Base-by-base conservation (phyloP, 2,113 vertebrate species). In the Atlantisia rogersi region DNA sequence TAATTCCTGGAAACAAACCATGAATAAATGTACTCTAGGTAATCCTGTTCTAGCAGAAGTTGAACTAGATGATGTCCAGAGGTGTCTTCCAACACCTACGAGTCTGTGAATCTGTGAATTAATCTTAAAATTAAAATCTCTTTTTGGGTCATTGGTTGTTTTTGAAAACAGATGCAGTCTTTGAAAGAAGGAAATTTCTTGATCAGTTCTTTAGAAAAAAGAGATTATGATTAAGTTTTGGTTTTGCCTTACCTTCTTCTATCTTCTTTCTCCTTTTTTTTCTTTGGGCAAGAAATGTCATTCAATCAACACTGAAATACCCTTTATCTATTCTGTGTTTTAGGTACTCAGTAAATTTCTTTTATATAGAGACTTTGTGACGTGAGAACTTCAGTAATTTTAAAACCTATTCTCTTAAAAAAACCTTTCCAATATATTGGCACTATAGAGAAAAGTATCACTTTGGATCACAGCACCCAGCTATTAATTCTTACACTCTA, bases 401-500 rank as follows among this genome's bases (percentile, higher is more conserved):
- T 64, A 50, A 78, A 84, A 17, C 3, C 22, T 50, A 5, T 71
- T 86, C 40, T 65, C 3, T 4, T 60, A 75, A 92, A 93, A 82
- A 93, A 82, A 67, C 10, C 35, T 52, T 74, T 67, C 32, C 65
- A 44, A 10, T 44, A n/a, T 48, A 58, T 65, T 90, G 21, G 12
- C 24, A 64, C 21, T 68, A 21, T 8, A 76, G 46, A 74, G 26
- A 53, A 82, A 92, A 92, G 46, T 56, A 84, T 73, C 77, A 76
- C 48, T 86, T 88, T 82, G 87, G 90, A 90, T 94, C 92, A 81
- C 48, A 90, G 60, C 79, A 92, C 46, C 18, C 69, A 84, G 29
- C 52, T 88, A 62, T 88, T 86, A 67, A 79, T 96, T 89, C 77
- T 89, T 94, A 29, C 73, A 50, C 31, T 90, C 53, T 81, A 32